Conservation (phyloP, 2,797 vertebrate species). For the Rhincodon typus region DNA sequence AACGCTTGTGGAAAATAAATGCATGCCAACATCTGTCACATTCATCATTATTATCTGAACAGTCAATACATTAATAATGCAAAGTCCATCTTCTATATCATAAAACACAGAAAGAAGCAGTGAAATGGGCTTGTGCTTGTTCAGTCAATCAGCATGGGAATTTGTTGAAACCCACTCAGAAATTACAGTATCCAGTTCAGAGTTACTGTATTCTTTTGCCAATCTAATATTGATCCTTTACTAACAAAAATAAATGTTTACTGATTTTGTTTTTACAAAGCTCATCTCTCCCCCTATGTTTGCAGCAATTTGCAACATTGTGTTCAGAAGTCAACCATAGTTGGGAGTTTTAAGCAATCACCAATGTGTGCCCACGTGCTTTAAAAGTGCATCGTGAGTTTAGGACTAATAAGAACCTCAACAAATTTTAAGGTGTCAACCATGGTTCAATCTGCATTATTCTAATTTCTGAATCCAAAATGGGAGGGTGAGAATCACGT, state of each 20-base stretch:
- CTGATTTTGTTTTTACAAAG: not conserved
- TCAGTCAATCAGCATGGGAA: not conserved
- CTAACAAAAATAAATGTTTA: not conserved
- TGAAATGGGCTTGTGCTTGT: not conserved
- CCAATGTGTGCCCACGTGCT: not conserved
- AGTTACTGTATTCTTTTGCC: not conserved
- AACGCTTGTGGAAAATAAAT: not conserved
- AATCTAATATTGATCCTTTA: not conserved
- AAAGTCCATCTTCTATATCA: not conserved
- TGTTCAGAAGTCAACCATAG: not conserved
- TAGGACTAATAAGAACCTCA: not conserved
- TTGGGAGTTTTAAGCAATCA: not conserved
- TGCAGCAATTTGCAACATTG: not conserved
- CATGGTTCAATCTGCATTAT: not conserved
- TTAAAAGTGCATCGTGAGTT: not conserved
- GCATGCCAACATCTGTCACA: not conserved
- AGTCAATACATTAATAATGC: not conserved
- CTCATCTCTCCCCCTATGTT: not conserved
- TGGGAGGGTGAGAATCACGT: not conserved
- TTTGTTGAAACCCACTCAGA: not conserved
- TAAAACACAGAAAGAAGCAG: not conserved
- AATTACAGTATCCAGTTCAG: not conserved
- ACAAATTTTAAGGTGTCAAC: not conserved
- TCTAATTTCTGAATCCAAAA: not conserved
- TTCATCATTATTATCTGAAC: not conserved